A percentile compares a stretch with the other conserved stretches of the same genome.
These are phyloP conservation scores for Agrotis puta DNA, from an alignment of 2,888 invertebrate genomes.

Conservation along the genomic window DNA sequence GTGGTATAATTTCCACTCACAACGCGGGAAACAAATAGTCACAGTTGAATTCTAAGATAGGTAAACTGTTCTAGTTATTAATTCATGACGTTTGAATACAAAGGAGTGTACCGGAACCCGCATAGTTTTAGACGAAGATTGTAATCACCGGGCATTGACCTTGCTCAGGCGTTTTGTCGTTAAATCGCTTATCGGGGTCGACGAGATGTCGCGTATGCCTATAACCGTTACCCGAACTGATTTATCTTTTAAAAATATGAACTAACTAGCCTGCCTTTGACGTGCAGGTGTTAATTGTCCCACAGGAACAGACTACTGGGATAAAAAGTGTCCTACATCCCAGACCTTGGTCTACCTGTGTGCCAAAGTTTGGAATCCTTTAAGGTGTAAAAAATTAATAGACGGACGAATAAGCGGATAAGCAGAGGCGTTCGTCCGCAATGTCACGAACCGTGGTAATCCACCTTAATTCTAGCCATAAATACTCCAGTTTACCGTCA, in stretches of 20 bases:
- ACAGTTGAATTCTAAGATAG: background rate
- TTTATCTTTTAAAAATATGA: background rate
- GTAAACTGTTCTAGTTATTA: slow-evolving; percentile 8
- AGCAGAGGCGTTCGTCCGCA: no score
- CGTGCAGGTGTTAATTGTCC: background rate
- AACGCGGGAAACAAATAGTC: background rate
- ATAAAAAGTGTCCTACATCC: background rate
- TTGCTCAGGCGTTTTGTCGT: slow-evolving; percentile 52
- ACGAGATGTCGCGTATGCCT: slow-evolving; percentile 24
- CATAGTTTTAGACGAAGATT: slow-evolving; percentile 47
- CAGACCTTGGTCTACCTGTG: background rate
- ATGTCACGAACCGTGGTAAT: no score
- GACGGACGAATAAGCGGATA: background rate
- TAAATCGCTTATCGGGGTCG: slow-evolving; percentile 36
- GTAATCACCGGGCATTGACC: slow-evolving; percentile 53
- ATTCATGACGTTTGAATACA: slow-evolving; percentile 18
- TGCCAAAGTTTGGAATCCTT: background rate
- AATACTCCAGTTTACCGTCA: no score
- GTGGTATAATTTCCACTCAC: background rate
- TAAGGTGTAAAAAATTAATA: background rate
- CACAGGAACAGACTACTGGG: background rate
- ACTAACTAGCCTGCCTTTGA: background rate
- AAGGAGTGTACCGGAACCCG: slow-evolving; percentile 43
- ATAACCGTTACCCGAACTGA: slow-evolving; percentile 7
- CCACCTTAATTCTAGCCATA: no score